Conservation (phyloP, 2,797 vertebrate species). For the Sylvilagus floridanus region DNA sequence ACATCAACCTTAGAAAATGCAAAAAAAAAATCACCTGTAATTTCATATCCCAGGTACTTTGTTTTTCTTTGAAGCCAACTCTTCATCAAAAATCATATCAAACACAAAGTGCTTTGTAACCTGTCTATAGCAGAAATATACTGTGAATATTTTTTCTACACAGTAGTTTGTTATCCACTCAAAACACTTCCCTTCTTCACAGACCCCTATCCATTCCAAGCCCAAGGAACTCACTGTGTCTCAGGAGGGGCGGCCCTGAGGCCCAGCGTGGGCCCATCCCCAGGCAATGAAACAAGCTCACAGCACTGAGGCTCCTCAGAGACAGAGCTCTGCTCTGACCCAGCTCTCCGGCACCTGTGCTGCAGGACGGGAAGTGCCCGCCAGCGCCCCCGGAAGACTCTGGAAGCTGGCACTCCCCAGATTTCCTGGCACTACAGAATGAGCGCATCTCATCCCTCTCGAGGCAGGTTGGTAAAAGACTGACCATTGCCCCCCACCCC, state of each 20-base stretch:
- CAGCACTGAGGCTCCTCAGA: background rate
- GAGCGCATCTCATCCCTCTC: background rate
- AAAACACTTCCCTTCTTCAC: background rate
- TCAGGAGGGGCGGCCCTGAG: background rate
- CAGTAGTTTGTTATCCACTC: background rate
- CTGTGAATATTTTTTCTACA: background rate
- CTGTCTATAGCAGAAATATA: background rate
- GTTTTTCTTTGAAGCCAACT: background rate
- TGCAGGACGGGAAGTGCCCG: background rate
- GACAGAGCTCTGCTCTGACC: background rate
- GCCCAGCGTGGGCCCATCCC: background rate
- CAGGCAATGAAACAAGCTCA: background rate
- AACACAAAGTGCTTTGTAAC: background rate
- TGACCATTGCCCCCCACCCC: background rate
- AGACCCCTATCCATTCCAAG: background rate
- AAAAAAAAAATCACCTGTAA: background rate
- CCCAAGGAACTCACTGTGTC: background rate
- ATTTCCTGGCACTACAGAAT: background rate
- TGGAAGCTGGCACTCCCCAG: background rate
- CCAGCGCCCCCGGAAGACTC: background rate
- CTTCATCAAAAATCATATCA: constrained; percentile 5
- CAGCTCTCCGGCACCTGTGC: background rate
- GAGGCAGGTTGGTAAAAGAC: background rate
- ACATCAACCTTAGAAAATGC: background rate
- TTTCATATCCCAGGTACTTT: background rate